Evolutionary conservation across 2,888 invertebrate genomes (phyloP), one percentile per base, ranked within the genome.

Genomic region (Polydrusus pterygomalis): DNA sequence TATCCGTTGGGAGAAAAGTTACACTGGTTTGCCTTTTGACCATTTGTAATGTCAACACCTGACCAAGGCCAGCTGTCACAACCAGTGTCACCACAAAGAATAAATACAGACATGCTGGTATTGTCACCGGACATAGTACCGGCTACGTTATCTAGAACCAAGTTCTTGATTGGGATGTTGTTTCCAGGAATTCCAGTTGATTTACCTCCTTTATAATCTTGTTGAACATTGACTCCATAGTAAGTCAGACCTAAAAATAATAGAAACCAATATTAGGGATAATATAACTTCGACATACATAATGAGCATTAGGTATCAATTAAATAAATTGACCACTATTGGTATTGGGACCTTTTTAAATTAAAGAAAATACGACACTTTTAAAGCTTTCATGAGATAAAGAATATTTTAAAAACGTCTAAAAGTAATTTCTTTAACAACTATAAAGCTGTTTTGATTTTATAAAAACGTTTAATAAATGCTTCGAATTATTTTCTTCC

Each of bases 181-280:
- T 68, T 74, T 17, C 64, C 71, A 1, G 80, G 20, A 6, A 11
- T 74, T 30, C 80, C 81, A 45, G 49, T 80, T 13, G 76, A 67
- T 9, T 49, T 34, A 9, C 81, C 79, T 38, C 78, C 74, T 17
- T 70, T 68, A 45, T 81, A 81, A 51, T 81, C 80, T 65, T 81
- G 78, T 64, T 80, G 79, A 47, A 81, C 71, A 67, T 80, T 79
- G 18, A 81, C 77, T 20, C 79, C 81, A 60, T 74, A 81, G 9
- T 78, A 69, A 1, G 62, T 74, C n/a, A 79, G 76, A n/a, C 78
- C 79, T 80, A 8, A 34, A 72, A 77, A 38, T 62, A 7, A 34
- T 9, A 34, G 1, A 34, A 34, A 34, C 2, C 8, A 10, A 3
- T 34, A 34, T 7, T 25, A 25, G 25, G 25, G 25, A 25, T 25